phyloP scores from a whole-genome alignment of 2,888 invertebrate genomes.

The Synanthedon vespiformis region DNA sequence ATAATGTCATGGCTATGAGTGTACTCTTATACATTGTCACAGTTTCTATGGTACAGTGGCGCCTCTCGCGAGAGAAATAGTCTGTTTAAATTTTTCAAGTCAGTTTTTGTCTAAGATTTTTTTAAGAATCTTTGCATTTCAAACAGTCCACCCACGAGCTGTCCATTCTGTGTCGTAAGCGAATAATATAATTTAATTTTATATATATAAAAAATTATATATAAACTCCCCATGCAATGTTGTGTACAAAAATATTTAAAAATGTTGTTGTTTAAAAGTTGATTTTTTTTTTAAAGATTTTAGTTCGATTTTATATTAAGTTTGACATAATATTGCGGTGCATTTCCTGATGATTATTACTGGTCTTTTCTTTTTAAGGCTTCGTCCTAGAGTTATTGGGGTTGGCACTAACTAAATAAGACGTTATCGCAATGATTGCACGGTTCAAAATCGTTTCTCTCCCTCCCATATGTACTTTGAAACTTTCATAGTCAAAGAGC shows the following conservation, averaged over 20 bases:
- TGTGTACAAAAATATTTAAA: conserved; percentile 23
- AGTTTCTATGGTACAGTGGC: no score
- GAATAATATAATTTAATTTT: no score
- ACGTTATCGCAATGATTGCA: not conserved
- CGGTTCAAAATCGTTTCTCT: not conserved
- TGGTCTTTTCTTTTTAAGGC: not conserved
- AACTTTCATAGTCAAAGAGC: not conserved
- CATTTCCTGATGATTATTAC: conserved; percentile 20
- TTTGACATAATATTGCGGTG: conserved; percentile 21
- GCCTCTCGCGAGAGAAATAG: no score
- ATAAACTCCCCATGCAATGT: conserved; percentile 20
- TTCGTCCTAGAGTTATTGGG: not conserved
- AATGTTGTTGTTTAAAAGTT: conserved; percentile 19
- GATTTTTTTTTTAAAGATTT: conserved; percentile 18
- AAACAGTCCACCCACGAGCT: no score
- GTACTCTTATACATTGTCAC: no score
- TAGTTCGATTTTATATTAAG: conserved; percentile 18
- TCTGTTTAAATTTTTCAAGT: no score
- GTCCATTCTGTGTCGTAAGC: not conserved
- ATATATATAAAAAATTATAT: no score
- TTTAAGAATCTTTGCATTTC: no score
- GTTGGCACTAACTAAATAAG: not conserved
- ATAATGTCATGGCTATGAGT: no score
- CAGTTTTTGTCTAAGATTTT: no score
- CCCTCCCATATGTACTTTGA: not conserved